phyloP scores from a whole-genome alignment of 2,888 invertebrate genomes.

The Lutraria lutraria region DNA sequence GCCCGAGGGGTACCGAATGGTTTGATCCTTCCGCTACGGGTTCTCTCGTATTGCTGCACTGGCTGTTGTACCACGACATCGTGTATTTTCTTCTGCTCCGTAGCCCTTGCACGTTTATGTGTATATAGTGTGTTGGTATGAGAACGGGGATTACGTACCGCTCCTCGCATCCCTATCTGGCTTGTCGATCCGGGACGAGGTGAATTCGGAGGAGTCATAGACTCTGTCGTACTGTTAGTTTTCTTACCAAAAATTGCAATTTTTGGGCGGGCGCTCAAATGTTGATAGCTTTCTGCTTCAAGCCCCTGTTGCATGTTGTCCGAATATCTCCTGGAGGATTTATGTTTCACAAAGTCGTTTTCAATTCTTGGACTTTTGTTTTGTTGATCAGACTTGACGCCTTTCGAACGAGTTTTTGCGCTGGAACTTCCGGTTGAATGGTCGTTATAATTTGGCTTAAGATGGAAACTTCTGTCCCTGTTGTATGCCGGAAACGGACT shows the following conservation, averaged over 20 bases:
- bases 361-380: background rate
- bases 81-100: slow-evolving; percentile 38
- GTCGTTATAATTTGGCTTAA: slow-evolving; percentile 17
- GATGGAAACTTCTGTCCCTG: slow-evolving; percentile 63
- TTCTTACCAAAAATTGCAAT: slow-evolving; percentile 63
- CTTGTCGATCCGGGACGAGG: slow-evolving; percentile 20
- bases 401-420: background rate
- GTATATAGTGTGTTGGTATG: slow-evolving; percentile 16
- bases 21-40: slow-evolving; percentile 42
- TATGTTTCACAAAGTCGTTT: background rate
- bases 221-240: slow-evolving; percentile 28
- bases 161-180: slow-evolving; percentile 11
- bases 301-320: background rate
- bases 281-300: background rate
- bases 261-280: slow-evolving; percentile 20
- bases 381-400: background rate
- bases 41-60: slow-evolving; percentile 55
- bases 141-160: background rate
- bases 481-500: slow-evolving; percentile 57
- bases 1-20: slow-evolving; percentile 54
- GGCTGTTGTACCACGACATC: slow-evolving; percentile 46
- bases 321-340: background rate
- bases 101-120: slow-evolving; percentile 40
- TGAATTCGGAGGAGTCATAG: slow-evolving; percentile 50
- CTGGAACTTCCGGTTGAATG: slow-evolving; percentile 1